Base-by-base conservation (phyloP, 2,888 invertebrate species). In the Heterodera filipjevi region DNA sequence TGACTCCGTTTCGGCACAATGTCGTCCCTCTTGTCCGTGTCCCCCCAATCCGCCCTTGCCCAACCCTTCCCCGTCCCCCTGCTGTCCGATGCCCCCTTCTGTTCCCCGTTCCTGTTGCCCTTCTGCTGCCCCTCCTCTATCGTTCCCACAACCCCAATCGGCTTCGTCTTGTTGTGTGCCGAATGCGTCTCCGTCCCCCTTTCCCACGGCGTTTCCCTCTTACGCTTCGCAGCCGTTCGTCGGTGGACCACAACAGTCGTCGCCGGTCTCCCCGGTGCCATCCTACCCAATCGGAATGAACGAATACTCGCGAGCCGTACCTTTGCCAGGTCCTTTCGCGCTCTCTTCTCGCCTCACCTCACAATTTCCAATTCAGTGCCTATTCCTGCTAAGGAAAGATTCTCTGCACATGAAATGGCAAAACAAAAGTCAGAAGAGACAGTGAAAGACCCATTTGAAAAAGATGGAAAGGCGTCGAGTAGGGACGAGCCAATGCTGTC, bases 391-490 rank as follows among this genome's bases (percentile, higher is more conserved):
- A 73, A 73, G 16, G 73, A 73, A 49, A 73, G 46, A 27, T 73
- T 73, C 2, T 33, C 64, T 49, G 59, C 59, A n/a, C n/a, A 12
- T 49, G 32, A 53, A 2, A 32, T 35, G 10, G 22, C 33, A 16
- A 73, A 49, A 73, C 27, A 73, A 27, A 64, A 73, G 27, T n/a
- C 30, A 12, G 59, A 12, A 33, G 73, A 73, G 16, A 35, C 35
- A 10, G 27, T 73, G 14, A 73, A 73, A 27, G 73, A 73, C 35
- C 73, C 73, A n/a, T 73, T 73, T 27, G 73, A 73, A 14, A 73
- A 73, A 46, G 73, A 73, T 35, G 35, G 33, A 10, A 73, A 73
- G 12, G 49, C 46, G 16, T 33, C 59, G n/a, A 33, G 32, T 10
- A 33, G 73, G 73, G 73, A 73, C 49, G 73, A 49, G 27, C 35